Percentiles rank a stretch among this genome's conserved stretches.
phyloP scores from a whole-genome alignment of 2,888 invertebrate genomes.

The Heliconius erato region DNA sequence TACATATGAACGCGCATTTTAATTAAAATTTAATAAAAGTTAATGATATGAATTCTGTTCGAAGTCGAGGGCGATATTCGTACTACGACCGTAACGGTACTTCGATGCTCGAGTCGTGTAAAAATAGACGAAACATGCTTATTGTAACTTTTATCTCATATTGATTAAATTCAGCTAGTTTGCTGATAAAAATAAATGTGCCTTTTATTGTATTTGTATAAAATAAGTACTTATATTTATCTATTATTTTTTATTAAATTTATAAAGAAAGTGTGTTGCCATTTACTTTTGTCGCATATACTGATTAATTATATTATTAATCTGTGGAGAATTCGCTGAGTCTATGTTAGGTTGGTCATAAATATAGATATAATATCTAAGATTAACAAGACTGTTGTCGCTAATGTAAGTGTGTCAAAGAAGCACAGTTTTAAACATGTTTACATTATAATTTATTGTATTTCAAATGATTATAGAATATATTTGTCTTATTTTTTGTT shows the following conservation, averaged over 20 bases:
- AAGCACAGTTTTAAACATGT: conserved; percentile 58
- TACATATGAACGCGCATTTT: conserved; percentile 43
- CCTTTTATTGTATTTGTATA: conserved; percentile 64
- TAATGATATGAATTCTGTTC: conserved; percentile 35
- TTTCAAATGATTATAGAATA: conserved; percentile 12
- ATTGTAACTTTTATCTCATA: conserved; percentile 41
- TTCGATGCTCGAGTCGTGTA: conserved; percentile 24
- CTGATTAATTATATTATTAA: neutral
- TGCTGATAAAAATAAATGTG: conserved; percentile 60
- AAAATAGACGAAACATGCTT: conserved; percentile 34
- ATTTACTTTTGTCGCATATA: conserved; percentile 37
- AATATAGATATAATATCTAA: conserved; percentile 39
- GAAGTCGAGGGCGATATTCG: conserved; percentile 37
- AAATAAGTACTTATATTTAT: conserved; percentile 59
- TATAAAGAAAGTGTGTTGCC: conserved; percentile 45
- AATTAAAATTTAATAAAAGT: conserved; percentile 39
- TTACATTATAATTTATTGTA: conserved; percentile 16
- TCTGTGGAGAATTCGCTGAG: neutral
- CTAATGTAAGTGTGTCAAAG: conserved; percentile 57
- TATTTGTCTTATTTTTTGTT: neutral
- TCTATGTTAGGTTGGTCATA: conserved; percentile 31
- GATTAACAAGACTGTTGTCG: conserved; percentile 74
- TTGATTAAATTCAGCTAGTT: conserved; percentile 36
- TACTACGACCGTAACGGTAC: conserved; percentile 40
- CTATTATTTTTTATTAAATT: conserved; percentile 50